These are phyloP conservation scores for Haplochromis vanheusdeni DNA, from an alignment of 2,113 vertebrate genomes.

Conservation along the genomic window DNA sequence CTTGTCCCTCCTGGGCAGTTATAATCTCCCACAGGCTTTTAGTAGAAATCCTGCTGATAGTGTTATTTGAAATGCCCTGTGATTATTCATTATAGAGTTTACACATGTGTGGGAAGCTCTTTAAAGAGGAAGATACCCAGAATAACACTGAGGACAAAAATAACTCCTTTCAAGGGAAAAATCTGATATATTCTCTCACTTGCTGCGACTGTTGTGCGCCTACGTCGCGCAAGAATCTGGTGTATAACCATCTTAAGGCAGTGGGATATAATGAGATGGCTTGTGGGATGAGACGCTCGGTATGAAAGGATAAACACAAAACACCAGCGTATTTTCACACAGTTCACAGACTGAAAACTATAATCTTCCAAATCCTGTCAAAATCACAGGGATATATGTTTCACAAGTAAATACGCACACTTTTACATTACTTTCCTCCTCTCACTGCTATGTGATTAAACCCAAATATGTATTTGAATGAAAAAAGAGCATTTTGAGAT, in stretches of 20 bases:
- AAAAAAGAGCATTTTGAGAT: constrained; percentile 18
- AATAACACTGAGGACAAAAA: neutral
- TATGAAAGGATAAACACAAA: constrained; percentile 34
- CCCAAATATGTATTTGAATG: constrained; percentile 2
- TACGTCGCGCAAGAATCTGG: neutral
- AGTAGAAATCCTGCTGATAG: constrained; percentile 31
- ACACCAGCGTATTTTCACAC: constrained; percentile 45
- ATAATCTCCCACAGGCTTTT: constrained; percentile 40
- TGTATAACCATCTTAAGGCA: constrained; percentile 2
- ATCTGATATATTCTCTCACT: neutral
- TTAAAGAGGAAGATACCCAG: neutral
- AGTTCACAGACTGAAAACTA: constrained; percentile 27
- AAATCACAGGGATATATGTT: constrained; percentile 43
- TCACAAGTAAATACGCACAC: constrained; percentile 9
- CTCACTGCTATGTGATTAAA: neutral
- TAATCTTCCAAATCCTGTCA: constrained; percentile 57
- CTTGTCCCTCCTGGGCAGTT: constrained; percentile 16
- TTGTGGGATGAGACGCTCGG: neutral
- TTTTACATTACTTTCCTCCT: neutral
- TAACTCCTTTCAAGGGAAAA: neutral
- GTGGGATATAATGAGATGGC: constrained; percentile 8
- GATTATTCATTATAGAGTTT: constrained; percentile 37
- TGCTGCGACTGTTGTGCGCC: neutral
- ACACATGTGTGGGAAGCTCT: neutral
- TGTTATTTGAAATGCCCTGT: constrained; percentile 42